These are phyloP conservation scores for Xanthia togata DNA, from an alignment of 2,888 invertebrate genomes.

Conservation along the genomic window DNA sequence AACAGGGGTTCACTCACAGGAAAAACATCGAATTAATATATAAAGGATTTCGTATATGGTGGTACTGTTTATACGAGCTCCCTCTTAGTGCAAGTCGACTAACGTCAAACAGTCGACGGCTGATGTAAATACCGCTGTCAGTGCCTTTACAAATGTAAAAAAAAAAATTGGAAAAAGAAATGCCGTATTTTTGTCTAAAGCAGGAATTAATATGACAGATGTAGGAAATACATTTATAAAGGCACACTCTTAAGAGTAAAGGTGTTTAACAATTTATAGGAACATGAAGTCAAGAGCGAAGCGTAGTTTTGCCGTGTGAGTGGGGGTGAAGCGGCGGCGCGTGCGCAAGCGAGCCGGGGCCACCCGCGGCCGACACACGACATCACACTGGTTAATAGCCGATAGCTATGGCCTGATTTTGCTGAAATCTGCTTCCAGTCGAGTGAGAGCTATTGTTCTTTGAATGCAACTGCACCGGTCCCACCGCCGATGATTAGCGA, in stretches of 20 bases:
- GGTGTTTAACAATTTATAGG: neutral
- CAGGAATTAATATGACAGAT: no score
- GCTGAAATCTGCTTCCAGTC: neutral
- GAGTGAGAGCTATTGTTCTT: no score
- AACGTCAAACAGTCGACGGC: neutral
- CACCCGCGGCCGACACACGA: conserved; percentile 15
- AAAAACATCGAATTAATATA: conserved; percentile 15
- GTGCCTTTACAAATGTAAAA: conserved; percentile 11
- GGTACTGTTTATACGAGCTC: neutral
- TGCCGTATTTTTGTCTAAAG: no score
- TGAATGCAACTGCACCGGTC: no score
- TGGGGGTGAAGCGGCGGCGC: conserved; percentile 82
- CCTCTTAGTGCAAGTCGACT: neutral
- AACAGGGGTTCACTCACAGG: conserved; percentile 21
- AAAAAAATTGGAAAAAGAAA: no score
- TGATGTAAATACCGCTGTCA: neutral
- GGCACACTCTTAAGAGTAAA: conserved; percentile 2
- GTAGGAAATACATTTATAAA: conserved; percentile 36
- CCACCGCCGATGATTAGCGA: no score
- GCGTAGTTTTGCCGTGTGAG: conserved; percentile 61
- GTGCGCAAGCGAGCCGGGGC: conserved; percentile 66
- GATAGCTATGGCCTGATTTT: neutral
- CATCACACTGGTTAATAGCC: neutral
- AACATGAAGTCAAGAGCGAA: conserved; percentile 34
- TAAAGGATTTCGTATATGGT: neutral